phyloP scores from a whole-genome alignment of 2,113 vertebrate species.

The Caracal caracal region DNA sequence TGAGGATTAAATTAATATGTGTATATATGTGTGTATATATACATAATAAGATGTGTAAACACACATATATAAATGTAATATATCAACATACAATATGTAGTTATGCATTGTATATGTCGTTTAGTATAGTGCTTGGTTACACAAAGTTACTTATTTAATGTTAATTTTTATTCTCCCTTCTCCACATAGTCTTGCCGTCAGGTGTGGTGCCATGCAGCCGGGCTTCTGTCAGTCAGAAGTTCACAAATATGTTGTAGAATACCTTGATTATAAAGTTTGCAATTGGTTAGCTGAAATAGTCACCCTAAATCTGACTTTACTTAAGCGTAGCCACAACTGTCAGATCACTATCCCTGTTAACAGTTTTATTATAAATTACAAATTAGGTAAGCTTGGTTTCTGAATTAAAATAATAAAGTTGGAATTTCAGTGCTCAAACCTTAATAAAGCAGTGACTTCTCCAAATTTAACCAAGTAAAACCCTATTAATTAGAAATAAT shows the following conservation, averaged over 20 bases:
- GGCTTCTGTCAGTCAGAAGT: not conserved
- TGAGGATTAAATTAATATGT: not conserved
- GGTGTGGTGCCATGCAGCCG: not conserved
- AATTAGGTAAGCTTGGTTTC: not conserved
- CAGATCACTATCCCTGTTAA: not conserved
- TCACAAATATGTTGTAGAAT: not conserved
- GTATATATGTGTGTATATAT: not conserved
- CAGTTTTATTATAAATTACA: not conserved
- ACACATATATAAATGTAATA: not conserved
- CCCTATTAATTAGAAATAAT: not conserved
- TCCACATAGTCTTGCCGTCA: not conserved
- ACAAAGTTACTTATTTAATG: not conserved
- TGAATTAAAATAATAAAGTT: constrained; percentile 28
- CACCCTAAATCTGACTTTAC: not conserved
- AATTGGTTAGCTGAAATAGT: not conserved
- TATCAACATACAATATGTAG: not conserved
- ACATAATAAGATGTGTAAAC: not conserved
- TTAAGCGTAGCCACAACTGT: not conserved
- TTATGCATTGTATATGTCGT: not conserved
- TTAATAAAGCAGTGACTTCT: not conserved
- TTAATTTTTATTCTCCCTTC: not conserved
- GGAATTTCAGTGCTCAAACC: not conserved
- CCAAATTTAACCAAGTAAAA: not conserved
- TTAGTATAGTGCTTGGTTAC: not conserved
- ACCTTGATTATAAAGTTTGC: constrained; percentile 18